Base-by-base conservation (phyloP, 2,797 vertebrate species). In the Falco concolor region DNA sequence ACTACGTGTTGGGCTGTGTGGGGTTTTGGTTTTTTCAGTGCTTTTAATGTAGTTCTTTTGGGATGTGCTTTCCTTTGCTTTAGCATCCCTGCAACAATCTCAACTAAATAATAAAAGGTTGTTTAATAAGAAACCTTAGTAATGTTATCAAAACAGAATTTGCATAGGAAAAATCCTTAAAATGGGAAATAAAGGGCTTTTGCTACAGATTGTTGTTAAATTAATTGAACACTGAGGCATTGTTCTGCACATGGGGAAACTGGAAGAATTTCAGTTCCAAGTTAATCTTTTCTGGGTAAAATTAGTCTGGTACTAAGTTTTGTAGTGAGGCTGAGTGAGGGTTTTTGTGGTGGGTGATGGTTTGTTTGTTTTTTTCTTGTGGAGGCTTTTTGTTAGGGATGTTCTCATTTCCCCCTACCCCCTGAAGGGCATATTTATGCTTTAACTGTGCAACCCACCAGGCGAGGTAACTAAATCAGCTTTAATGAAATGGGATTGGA, bases 401-500 rank as follows among this genome's bases (percentile, higher is more conserved):
- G 10, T 47, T 34, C 27, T 64, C 28, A 2, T 56, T 67, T 68
- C 13, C 10, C 13, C 21, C 5, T 24, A 5, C 18, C 6, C 19
- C 9, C 30, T 27, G 7, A 40, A 28, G 36, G 18, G 6, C 5
- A 0, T 60, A 13, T 82, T 40, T 73, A 1, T 6, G 3, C 32
- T 77, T 38, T 30, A 52, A 42, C 9, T 45, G 18, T 53, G 25
- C 2, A 5, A 2, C n/a, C 9, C 24, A 12, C 3, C 8, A 54
- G 13, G 25, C 74, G 38, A 67, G 34, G 28, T 72, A 9, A 60
- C 36, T 36, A 13, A 32, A 45, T 44, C 30, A 12, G n/a, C 52
- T 83, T 56, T 25, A 47, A 7, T 0, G 8, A 27, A 77, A 8
- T 36, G 0, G 0, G 13, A 2, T 2, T 70, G 52, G 68, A 52